Evolutionary conservation across 2,797 vertebrate genomes (phyloP), one percentile per base, ranked within the genome.

Genomic region (Holocentrus rufus): DNA sequence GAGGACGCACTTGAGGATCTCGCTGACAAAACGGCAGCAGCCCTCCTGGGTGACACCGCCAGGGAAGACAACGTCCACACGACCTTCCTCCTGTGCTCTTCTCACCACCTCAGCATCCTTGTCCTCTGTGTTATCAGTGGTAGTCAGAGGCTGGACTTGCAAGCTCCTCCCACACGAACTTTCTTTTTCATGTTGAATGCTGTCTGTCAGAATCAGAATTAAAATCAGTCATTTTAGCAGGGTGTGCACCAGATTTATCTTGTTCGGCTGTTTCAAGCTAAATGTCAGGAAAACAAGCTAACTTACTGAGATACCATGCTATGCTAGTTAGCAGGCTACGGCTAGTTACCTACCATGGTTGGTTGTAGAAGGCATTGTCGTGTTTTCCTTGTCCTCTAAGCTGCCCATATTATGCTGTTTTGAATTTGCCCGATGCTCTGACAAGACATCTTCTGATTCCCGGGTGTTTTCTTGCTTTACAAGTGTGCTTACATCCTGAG

Each of bases 1-100:
- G 70, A 98, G 93, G 68, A 99, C 83, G 74, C 96, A 97, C 82
- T 98, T 98, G 23, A 99, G 91, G 47, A 99, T 94, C 85, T 99
- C 97, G 15, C 96, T 95, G 63, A 96, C 94, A 4, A 99, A 97
- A 25, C 92, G 92, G 85, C 93, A 97, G 87, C 96, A 97, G 82
- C 94, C 93, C 10, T 96, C 95, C 55, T 93, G 94, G 18, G 94
- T 96, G 34, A 98, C 95, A 0, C 85, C 79, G 1, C 97, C 96
- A 0, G 95, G 92, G 65, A 98, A 96, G 22, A 93, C 89, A 47
- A 99, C 95, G 0, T 92, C 89, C 62, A 99, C 95, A 0, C 87
- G 56, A 3, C 90, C 90, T 50, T 93, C 91, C 22, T 91, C 89
- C 57, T 80, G 83, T 0, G 90, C 90, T 81, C 75, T 85, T 46